Percentiles rank a stretch among this genome's conserved stretches.
Evolutionary conservation across 2,797 vertebrate genomes (phyloP).

Genomic region (Sebastes itinus): DNA sequence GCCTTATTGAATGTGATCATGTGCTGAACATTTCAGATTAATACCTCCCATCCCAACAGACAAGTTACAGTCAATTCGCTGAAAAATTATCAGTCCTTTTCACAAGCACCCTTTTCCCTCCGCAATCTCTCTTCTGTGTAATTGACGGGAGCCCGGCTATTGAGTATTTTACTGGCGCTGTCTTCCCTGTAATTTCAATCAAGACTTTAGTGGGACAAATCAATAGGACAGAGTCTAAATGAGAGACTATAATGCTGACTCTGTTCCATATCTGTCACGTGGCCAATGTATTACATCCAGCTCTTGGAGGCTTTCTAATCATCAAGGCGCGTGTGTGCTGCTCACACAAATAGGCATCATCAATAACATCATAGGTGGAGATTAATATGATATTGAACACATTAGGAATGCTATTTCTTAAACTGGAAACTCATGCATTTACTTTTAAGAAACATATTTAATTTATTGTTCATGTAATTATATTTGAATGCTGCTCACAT

Average conservation of each 20-base stretch:
- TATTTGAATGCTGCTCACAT: neutral
- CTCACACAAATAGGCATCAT: neutral
- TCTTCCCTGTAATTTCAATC: conserved; percentile 69
- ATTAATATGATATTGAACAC: conserved; percentile 5
- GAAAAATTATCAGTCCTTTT: conserved; percentile 40
- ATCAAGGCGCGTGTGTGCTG: neutral
- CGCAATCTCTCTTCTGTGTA: conserved; percentile 46
- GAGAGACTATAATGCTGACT: conserved; percentile 58
- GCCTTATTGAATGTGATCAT: conserved; percentile 16
- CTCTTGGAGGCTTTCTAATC: conserved; percentile 32
- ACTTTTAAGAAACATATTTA: neutral
- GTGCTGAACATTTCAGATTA: conserved; percentile 33
- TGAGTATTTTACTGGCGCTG: conserved; percentile 58
- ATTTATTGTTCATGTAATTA: neutral
- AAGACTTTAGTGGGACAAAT: conserved; percentile 66
- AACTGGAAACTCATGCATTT: neutral
- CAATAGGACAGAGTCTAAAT: conserved; percentile 67
- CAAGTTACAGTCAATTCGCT: conserved; percentile 30
- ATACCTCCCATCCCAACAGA: conserved; percentile 7
- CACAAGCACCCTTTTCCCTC: conserved; percentile 35
- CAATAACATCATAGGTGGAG: neutral
- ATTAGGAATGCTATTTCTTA: neutral
- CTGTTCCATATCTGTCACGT: conserved; percentile 51
- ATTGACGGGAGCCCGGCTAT: conserved; percentile 59
- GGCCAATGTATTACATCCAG: conserved; percentile 16